phyloP scores from a whole-genome alignment of 2,888 invertebrate species.

The Esperia sulphurella region DNA sequence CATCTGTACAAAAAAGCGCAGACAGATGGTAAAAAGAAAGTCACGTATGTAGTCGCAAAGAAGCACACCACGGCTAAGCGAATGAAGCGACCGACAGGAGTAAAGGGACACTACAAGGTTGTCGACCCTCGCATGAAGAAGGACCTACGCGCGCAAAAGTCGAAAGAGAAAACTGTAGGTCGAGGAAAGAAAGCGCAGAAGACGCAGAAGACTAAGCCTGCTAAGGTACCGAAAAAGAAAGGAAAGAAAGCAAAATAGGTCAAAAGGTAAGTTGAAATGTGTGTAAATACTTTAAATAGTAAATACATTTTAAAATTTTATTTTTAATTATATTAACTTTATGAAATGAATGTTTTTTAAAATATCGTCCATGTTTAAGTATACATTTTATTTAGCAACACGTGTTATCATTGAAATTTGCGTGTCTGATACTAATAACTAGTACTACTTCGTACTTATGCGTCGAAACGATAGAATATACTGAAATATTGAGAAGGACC shows the following conservation, averaged over 20 bases:
- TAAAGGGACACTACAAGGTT: slow-evolving; percentile 95
- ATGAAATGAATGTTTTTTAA: no score
- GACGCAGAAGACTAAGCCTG: slow-evolving; percentile 25
- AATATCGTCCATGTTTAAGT: no score
- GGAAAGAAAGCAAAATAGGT: slow-evolving; percentile 48
- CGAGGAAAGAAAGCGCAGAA: slow-evolving; percentile 58
- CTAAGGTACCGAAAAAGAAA: slow-evolving; percentile 38
- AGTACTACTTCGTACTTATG: no score
- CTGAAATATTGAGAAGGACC: no score
- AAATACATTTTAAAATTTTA: no score
- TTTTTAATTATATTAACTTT: no score
- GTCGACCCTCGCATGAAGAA: slow-evolving; percentile 98
- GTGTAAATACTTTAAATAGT: background rate
- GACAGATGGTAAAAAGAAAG: slow-evolving; percentile 90
- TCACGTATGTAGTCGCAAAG: slow-evolving; percentile 96
- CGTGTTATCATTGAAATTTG: no score
- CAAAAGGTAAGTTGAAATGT: background rate
- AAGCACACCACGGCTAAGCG: slow-evolving; percentile 89
- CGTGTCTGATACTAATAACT: no score
- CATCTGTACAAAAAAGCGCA: slow-evolving; percentile 95
- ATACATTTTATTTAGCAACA: no score
- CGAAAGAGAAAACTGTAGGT: slow-evolving; percentile 79
- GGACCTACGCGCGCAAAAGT: slow-evolving; percentile 86
- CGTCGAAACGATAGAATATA: no score
- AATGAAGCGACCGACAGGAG: slow-evolving; percentile 88